These are phyloP conservation scores for Heliconius ismenius DNA, from an alignment of 2,888 invertebrate genomes.

Conservation along the genomic window DNA sequence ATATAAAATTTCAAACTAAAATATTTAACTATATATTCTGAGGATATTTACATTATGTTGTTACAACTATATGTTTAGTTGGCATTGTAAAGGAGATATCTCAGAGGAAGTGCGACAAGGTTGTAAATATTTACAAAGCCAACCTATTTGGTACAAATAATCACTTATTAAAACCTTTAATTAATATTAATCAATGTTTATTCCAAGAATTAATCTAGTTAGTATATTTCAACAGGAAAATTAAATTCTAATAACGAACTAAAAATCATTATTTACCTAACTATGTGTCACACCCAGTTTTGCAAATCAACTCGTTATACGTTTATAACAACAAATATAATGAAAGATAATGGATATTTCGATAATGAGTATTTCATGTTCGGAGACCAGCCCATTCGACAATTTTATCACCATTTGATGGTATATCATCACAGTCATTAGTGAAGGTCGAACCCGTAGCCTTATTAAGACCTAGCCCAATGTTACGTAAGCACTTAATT, in stretches of 20 bases:
- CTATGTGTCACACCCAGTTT: conserved; percentile 31
- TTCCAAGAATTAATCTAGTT: conserved; percentile 33
- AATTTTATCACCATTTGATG: conserved; percentile 24
- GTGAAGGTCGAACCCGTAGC: conserved; percentile 23
- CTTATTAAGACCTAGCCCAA: conserved; percentile 30
- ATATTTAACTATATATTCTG: neutral
- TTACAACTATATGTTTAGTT: neutral
- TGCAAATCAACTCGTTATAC: conserved; percentile 25
- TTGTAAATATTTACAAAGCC: neutral
- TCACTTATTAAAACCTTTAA: conserved; percentile 11
- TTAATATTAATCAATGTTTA: conserved; percentile 21
- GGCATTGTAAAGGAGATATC: neutral
- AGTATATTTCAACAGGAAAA: conserved; percentile 38
- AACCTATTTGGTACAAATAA: conserved; percentile 19
- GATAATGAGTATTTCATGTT: conserved; percentile 21
- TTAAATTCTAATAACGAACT: conserved; percentile 33
- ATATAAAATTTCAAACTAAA: conserved; percentile 5
- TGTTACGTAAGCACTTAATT: conserved; percentile 20
- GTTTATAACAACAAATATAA: conserved; percentile 21
- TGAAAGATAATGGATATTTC: conserved; percentile 23
- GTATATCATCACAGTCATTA: conserved; percentile 19
- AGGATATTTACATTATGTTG: neutral
- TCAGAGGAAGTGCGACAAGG: neutral
- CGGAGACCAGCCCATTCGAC: conserved; percentile 19
- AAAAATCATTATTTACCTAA: conserved; percentile 36